Percentiles rank a stretch among this genome's conserved stretches.
Evolutionary conservation across 92 coral and sea anemone genomes (phyloP).

Genomic region (Parazoanthus swiftii): DNA sequence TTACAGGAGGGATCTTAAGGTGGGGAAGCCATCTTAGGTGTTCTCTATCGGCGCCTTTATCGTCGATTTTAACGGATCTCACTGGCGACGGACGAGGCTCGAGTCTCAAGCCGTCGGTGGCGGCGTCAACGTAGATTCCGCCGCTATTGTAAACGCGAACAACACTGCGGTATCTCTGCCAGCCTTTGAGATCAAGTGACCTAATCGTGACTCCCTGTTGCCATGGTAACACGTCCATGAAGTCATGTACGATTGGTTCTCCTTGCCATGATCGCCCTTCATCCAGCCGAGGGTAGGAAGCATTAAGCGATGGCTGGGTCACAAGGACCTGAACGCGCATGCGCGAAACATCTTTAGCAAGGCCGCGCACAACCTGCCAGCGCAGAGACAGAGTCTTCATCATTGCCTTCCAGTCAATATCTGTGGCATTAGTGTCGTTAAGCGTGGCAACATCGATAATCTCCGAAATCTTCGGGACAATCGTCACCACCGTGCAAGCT

Average conservation of each 20-base stretch:
- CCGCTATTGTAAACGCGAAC: slow-evolving; percentile 81
- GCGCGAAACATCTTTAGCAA: slow-evolving; percentile 64
- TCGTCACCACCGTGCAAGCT: slow-evolving; percentile 55
- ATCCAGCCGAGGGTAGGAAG: slow-evolving; percentile 58
- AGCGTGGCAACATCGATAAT: slow-evolving; percentile 58
- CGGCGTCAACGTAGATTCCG: slow-evolving; percentile 65
- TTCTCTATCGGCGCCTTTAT: slow-evolving; percentile 73
- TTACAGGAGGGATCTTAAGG: slow-evolving; percentile 64
- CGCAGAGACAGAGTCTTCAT: slow-evolving; percentile 69
- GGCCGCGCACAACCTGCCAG: slow-evolving; percentile 73
- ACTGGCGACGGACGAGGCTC: slow-evolving; percentile 77
- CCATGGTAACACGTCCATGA: slow-evolving; percentile 72
- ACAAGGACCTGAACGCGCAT: slow-evolving; percentile 84
- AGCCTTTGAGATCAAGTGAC: slow-evolving; percentile 57
- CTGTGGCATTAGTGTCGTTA: slow-evolving; percentile 51
- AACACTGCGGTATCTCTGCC: slow-evolving; percentile 81
- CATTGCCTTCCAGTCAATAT: slow-evolving; percentile 88
- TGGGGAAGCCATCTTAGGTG: slow-evolving; percentile 79
- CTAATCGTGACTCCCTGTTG: slow-evolving; percentile 66
- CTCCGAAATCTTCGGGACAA: slow-evolving; percentile 65
- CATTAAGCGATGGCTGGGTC: slow-evolving; percentile 62
- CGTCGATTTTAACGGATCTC: slow-evolving; percentile 56
- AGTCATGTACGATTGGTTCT: slow-evolving; percentile 74
- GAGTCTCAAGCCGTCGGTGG: slow-evolving; percentile 80
- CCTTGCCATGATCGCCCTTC: slow-evolving; percentile 73